A percentile compares a stretch with the other conserved stretches of the same genome.
Evolutionary conservation across 2,888 invertebrate genomes (phyloP).

Genomic region (Apodemia mormo): DNA sequence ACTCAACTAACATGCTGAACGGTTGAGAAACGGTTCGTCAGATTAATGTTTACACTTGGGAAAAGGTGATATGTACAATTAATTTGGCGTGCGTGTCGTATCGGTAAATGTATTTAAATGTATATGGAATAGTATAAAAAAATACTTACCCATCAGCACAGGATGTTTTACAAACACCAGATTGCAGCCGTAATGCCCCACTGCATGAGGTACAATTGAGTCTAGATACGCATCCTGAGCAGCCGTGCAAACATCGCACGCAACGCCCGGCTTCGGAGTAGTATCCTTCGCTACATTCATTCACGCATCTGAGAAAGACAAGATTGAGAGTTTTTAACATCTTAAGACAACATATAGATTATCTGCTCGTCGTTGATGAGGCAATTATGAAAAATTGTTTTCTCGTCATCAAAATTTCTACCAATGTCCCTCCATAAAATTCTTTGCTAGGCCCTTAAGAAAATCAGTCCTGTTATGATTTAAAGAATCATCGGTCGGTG

Average conservation of each 20-base stretch:
- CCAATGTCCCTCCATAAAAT: too few relatives aligned
- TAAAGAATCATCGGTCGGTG: too few relatives aligned
- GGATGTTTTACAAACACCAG: constrained; percentile 90
- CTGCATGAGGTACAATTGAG: constrained; percentile 91
- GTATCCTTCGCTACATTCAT: constrained; percentile 88
- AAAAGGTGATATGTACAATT: too few relatives aligned
- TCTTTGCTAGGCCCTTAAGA: too few relatives aligned
- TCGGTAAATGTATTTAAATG: too few relatives aligned
- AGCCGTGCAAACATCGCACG: constrained; percentile 90
- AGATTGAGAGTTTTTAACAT: neutral
- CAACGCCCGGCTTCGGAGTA: constrained; percentile 88
- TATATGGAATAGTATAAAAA: neutral
- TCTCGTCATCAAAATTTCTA: too few relatives aligned
- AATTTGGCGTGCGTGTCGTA: too few relatives aligned
- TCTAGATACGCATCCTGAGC: constrained; percentile 88
- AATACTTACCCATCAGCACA: constrained; percentile 83
- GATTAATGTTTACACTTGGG: too few relatives aligned
- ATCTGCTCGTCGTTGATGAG: neutral
- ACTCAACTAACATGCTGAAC: too few relatives aligned
- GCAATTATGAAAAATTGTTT: neutral
- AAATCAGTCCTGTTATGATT: too few relatives aligned
- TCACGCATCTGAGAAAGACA: constrained; percentile 82
- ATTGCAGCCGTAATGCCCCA: constrained; percentile 89
- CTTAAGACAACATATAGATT: too few relatives aligned
- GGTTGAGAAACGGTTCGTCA: too few relatives aligned